Conservation (phyloP, 2,888 invertebrate species). For the Trimorus sp. region DNA sequence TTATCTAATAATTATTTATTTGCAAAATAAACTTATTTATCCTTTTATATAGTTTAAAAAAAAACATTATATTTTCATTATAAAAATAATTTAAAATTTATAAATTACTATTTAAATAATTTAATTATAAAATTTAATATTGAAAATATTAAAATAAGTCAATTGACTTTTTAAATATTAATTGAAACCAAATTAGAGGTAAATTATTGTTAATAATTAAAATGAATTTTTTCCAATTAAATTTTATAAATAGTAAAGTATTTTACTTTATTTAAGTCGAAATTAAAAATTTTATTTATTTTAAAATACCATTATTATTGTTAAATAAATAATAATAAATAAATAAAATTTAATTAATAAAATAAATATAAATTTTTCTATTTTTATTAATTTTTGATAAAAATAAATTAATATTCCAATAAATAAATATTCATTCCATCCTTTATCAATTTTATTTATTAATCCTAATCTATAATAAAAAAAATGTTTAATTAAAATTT, state of each 20-base stretch:
- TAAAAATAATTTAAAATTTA: neutral
- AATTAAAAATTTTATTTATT: slow-evolving; percentile 62
- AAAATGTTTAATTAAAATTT: slow-evolving; percentile 7
- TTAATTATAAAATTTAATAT: slow-evolving; percentile 64
- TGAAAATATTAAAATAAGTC: slow-evolving; percentile 66
- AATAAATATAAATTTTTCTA: slow-evolving; percentile 69
- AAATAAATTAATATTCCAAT: neutral
- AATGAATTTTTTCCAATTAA: neutral
- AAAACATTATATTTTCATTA: no score
- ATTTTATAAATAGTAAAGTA: slow-evolving; percentile 36
- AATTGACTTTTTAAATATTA: slow-evolving; percentile 82
- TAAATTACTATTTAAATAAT: no score
- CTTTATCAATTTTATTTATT: slow-evolving; percentile 6
- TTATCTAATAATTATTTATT: no score
- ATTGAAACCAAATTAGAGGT: slow-evolving; percentile 85
- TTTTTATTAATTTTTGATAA: slow-evolving; percentile 6
- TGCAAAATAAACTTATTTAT: no score
- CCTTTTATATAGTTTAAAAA: slow-evolving; percentile 81
- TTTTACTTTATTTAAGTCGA: slow-evolving; percentile 69
- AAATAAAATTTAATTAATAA: slow-evolving; percentile 19
- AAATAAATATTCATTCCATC: slow-evolving; percentile 15
- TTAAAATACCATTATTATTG: slow-evolving; percentile 42
- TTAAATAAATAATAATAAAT: slow-evolving; percentile 76
- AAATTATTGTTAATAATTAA: slow-evolving; percentile 86
- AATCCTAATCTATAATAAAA: neutral